These are phyloP conservation scores for Lordiphosa mommai DNA, from an alignment of 1,140 invertebrate genomes.

Conservation along the genomic window DNA sequence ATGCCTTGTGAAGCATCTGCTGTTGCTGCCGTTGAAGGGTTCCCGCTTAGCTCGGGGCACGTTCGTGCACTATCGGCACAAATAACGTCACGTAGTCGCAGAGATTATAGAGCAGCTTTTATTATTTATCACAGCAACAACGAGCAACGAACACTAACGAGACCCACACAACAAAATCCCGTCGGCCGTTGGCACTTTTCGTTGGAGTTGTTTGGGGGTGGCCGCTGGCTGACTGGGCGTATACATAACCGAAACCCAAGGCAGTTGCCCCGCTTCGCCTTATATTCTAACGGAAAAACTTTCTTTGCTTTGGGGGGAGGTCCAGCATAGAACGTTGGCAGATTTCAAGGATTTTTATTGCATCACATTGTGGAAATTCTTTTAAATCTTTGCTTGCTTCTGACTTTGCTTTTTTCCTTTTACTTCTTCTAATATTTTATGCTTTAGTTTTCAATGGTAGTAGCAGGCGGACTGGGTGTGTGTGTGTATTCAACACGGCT, in stretches of 20 bases:
- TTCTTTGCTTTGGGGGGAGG: conserved; percentile 1
- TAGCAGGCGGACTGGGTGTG: no score
- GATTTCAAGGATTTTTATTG: conserved; percentile 74
- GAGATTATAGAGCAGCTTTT: conserved; percentile 79
- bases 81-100: conserved; percentile 79
- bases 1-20: conserved; percentile 33
- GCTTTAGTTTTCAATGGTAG: conserved; percentile 22
- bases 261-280: not conserved
- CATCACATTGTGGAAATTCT: conserved; percentile 75
- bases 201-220: conserved; percentile 5
- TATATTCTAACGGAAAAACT: conserved; percentile 9
- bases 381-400: conserved; percentile 73
- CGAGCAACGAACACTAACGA: conserved; percentile 70
- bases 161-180: conserved; percentile 65
- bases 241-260: conserved; percentile 21
- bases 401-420: conserved; percentile 54
- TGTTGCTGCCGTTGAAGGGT: conserved; percentile 11
- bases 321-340: conserved; percentile 2
- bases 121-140: conserved; percentile 76
- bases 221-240: conserved; percentile 7
- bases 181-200: conserved; percentile 50
- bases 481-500: no score
- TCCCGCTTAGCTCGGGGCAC: conserved; percentile 42
- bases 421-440: conserved; percentile 67
- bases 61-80: conserved; percentile 79